A percentile compares a stretch with the other conserved stretches of the same genome.
Evolutionary conservation across 1,140 invertebrate genomes (phyloP).

Genomic region (Drosophila quadrilineata): DNA sequence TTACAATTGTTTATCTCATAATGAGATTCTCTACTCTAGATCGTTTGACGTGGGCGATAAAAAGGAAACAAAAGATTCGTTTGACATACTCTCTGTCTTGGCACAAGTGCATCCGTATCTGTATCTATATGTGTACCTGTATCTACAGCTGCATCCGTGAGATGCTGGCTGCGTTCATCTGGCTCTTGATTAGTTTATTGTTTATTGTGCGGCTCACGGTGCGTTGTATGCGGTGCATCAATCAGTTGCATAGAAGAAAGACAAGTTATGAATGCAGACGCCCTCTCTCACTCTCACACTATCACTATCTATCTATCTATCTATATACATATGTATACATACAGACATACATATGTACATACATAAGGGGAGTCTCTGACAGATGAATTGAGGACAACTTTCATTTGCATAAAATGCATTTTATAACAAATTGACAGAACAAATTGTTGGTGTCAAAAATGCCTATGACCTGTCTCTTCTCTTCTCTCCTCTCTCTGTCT

Average conservation of each 20-base stretch:
- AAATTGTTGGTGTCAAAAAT: slow-evolving; percentile 72
- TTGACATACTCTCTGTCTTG: slow-evolving; percentile 48
- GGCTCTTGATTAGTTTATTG: slow-evolving; percentile 73
- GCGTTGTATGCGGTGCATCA: slow-evolving; percentile 50
- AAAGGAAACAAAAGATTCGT: slow-evolving; percentile 59
- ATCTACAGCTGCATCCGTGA: slow-evolving; percentile 20
- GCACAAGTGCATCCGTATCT: slow-evolving; percentile 11
- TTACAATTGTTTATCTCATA: neutral
- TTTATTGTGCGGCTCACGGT: slow-evolving; percentile 61
- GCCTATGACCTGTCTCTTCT: too few relatives aligned
- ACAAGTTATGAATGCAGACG: slow-evolving; percentile 16
- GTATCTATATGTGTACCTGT: slow-evolving; percentile 6
- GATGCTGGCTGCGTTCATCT: slow-evolving; percentile 12
- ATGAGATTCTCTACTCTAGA: too few relatives aligned
- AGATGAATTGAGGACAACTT: slow-evolving; percentile 66
- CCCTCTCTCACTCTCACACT: too few relatives aligned
- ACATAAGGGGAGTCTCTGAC: slow-evolving; percentile 7
- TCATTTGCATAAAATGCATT: slow-evolving; percentile 75
- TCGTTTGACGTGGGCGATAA: neutral
- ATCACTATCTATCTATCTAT: neutral
- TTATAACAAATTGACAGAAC: slow-evolving; percentile 62
- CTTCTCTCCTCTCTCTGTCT: too few relatives aligned
- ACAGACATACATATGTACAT: too few relatives aligned
- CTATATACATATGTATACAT: too few relatives aligned
- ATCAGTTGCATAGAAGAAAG: slow-evolving; percentile 42